Percentiles rank a stretch among this genome's conserved stretches.
Evolutionary conservation across 53 echinoderm and acorn worm species (phyloP).

Genomic region (Holothuria scabra): DNA sequence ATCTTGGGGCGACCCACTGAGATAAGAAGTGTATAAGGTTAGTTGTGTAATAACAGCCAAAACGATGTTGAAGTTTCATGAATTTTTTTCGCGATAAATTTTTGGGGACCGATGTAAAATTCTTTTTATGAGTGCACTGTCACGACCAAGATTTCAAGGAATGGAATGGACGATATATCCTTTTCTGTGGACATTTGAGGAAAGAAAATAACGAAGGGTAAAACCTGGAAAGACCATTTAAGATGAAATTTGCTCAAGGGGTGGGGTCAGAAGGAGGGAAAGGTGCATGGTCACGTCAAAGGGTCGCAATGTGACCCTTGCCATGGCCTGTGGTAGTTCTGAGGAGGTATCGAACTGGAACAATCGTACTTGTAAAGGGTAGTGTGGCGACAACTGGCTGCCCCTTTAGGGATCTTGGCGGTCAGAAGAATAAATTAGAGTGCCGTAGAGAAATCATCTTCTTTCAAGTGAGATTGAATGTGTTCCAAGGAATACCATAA

Average conservation of each 20-base stretch:
- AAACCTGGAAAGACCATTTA: no score
- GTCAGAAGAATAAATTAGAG: background rate
- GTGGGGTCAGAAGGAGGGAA: constrained; percentile 2
- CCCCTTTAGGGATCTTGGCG: constrained; percentile 1
- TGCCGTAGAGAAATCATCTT: constrained; percentile 33
- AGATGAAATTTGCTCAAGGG: background rate
- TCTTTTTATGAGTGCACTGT: constrained; percentile 10
- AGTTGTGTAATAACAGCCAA: no score
- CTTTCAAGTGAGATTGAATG: no score
- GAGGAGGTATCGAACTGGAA: background rate
- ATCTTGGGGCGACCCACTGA: background rate
- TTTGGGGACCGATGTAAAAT: no score
- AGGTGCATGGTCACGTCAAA: constrained; percentile 25
- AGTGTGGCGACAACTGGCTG: constrained; percentile 8
- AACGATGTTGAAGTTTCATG: no score
- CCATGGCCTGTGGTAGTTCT: background rate
- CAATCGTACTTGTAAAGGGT: background rate
- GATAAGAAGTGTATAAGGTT: no score
- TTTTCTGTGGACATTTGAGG: no score
- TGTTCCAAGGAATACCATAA: no score
- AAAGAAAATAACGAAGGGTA: no score
- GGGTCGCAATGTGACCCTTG: background rate
- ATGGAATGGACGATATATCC: no score
- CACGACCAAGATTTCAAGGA: background rate
- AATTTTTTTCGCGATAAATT: no score